Base-by-base conservation (phyloP, 2,797 vertebrate species). In the Myotis vivesi region DNA sequence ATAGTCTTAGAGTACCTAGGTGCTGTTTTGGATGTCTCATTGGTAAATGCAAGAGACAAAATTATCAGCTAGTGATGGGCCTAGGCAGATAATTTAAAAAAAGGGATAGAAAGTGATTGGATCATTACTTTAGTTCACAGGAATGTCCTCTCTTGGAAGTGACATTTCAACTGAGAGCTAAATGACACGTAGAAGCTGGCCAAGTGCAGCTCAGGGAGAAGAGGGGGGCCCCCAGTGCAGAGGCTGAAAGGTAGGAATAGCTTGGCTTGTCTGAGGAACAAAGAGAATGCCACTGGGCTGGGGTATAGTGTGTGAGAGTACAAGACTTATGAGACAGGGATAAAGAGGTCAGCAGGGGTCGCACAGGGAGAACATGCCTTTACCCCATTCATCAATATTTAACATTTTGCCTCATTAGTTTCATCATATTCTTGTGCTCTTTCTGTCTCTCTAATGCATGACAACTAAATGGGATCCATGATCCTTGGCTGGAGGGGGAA, bases 361-460 rank as follows among this genome's bases (percentile, higher is more conserved):
- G 62, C 93, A 23, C 53, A 76, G 71, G 64, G 59, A 87, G 73
- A 86, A 41, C 30, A 86, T 44, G 86, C 41, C 75, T 87, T 71
- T 41, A 92, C 57, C 51, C 64, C 38, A 30, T 81, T 38, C 83
- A 64, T 77, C 72, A 85, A 7, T 57, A 71, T 49, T 91, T 82
- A 91, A 76, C 83, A 85, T 85, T 87, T 41, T 41, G 53, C 38
- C 38, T 81, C n/a, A 86, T 87, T 94, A 86, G 33, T 86, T 94
- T 82, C 85, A 72, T 53, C 51, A 85, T 15, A 71, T 44, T 82
- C 33, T 59, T 85, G 68, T 76, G 49, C 53, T 89, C 46, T 76
- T 68, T 94, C 30, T 79, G 46, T 62, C 41, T 96, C 68, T 93
- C 66, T 75, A 84, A 88, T 25, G 16, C 30, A 41, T 55, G 51